A percentile compares a stretch with the other conserved stretches of the same genome.
These are phyloP conservation scores for Acleris emargana DNA, from an alignment of 2,888 invertebrate species.

Conservation along the genomic window DNA sequence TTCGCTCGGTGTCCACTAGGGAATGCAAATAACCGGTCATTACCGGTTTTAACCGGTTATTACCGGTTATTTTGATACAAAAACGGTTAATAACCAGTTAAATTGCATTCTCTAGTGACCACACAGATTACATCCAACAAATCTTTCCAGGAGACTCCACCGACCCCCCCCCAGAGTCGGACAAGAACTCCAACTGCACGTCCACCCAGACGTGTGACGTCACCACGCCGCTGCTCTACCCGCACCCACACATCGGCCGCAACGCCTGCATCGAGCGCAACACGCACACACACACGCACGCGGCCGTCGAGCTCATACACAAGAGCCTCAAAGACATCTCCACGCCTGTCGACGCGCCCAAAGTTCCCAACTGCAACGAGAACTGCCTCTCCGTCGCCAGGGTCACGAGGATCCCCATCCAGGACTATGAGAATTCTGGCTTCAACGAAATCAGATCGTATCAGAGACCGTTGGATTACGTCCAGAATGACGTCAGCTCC, in stretches of 20 bases:
- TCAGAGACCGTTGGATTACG: slow-evolving; percentile 83
- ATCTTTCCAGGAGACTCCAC: slow-evolving; percentile 44
- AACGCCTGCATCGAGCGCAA: slow-evolving; percentile 93
- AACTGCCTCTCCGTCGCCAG: slow-evolving; percentile 71
- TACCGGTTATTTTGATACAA: too few species aligned
- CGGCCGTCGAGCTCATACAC: slow-evolving; percentile 82
- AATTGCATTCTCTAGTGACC: too few species aligned
- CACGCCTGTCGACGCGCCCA: slow-evolving; percentile 44
- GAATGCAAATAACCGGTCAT: too few species aligned
- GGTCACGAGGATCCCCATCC: slow-evolving; percentile 42
- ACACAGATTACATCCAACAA: slow-evolving; percentile 7
- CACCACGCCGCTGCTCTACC: slow-evolving; percentile 79
- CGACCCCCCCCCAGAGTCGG: slow-evolving; percentile 50
- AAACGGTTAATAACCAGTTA: too few species aligned
- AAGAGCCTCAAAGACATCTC: slow-evolving; percentile 85
- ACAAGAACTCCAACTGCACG: slow-evolving; percentile 71
- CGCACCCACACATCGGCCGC: slow-evolving; percentile 92
- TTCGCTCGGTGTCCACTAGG: slow-evolving; percentile 8
- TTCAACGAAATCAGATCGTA: slow-evolving; percentile 69
- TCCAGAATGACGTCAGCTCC: slow-evolving; percentile 88
- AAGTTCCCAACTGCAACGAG: slow-evolving; percentile 54
- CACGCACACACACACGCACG: slow-evolving; percentile 84
- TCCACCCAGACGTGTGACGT: slow-evolving; percentile 59
- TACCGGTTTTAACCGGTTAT: too few species aligned
- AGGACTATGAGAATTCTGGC: slow-evolving; percentile 58